Conservation (phyloP, 2,797 vertebrate species). For the Oreonectes daqikongensis region DNA sequence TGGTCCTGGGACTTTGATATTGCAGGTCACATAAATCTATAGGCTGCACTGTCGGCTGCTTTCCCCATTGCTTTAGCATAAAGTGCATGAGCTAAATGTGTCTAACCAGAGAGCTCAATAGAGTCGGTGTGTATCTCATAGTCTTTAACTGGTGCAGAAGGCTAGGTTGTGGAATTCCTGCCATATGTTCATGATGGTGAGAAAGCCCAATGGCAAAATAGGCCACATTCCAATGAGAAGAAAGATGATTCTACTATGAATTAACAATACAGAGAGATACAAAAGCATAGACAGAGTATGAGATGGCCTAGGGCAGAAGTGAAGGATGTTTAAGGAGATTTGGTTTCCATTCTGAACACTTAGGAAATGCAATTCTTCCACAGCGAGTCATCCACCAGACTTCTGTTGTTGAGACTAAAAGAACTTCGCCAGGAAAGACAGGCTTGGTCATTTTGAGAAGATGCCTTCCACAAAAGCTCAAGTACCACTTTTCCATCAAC, state of each 20-base stretch:
- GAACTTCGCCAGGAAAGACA: background rate
- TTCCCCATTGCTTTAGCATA: conserved; percentile 53
- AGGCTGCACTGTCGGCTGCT: conserved; percentile 64
- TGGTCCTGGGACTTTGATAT: conserved; percentile 77
- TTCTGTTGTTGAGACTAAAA: conserved; percentile 11
- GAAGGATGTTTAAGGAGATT: conserved; percentile 11
- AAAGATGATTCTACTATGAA: conserved; percentile 21
- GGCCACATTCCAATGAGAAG: conserved; percentile 18
- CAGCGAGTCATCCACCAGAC: background rate
- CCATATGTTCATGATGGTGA: conserved; percentile 36
- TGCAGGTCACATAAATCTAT: conserved; percentile 71
- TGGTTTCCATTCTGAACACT: conserved; percentile 5
- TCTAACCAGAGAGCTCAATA: conserved; percentile 62
- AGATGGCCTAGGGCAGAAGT: conserved; percentile 2
- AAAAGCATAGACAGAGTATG: background rate
- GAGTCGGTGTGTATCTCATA: conserved; percentile 31
- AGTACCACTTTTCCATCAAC: background rate
- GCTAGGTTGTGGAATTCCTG: conserved; percentile 31
- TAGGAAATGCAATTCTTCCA: conserved; percentile 1
- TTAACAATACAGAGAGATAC: conserved; percentile 33
- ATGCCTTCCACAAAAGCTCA: background rate
- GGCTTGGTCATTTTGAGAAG: background rate
- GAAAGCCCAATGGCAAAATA: conserved; percentile 15
- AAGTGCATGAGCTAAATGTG: conserved; percentile 55
- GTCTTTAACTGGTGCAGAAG: conserved; percentile 9